These are phyloP conservation scores for Hetaerina titia DNA, from an alignment of 2,888 invertebrate genomes.

Conservation along the genomic window DNA sequence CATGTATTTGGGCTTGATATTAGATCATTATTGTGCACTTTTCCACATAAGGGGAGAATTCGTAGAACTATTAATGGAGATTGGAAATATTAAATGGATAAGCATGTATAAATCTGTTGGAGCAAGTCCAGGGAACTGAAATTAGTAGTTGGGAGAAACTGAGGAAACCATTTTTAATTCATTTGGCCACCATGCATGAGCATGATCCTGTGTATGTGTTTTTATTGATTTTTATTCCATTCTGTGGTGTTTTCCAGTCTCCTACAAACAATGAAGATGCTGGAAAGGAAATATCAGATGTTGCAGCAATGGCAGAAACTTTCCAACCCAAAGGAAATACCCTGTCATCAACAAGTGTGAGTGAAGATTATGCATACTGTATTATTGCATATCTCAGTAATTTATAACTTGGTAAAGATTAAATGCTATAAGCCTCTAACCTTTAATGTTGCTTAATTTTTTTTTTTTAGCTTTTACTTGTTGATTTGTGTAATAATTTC, in stretches of 20 bases:
- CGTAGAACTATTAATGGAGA: too few species aligned
- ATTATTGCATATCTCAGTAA: conserved; percentile 2
- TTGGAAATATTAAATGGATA: too few species aligned
- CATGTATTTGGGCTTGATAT: too few species aligned
- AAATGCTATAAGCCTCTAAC: too few species aligned
- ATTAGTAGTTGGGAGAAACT: too few species aligned
- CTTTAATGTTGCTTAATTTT: too few species aligned
- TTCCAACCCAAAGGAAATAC: conserved; percentile 99
- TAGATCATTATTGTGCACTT: too few species aligned
- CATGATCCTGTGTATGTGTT: not conserved
- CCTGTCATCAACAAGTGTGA: conserved; percentile 92
- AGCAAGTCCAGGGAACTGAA: too few species aligned
- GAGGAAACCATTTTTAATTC: too few species aligned
- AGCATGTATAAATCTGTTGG: too few species aligned
- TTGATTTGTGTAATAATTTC: not conserved
- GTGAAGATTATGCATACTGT: conserved; percentile 72
- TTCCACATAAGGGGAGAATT: too few species aligned
- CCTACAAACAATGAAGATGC: conserved; percentile 78
- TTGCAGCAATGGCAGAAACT: conserved; percentile 86
- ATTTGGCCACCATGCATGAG: too few species aligned
- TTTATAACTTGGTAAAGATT: not conserved
- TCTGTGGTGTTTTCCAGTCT: conserved; percentile 68
- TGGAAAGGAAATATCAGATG: conserved; percentile 91
- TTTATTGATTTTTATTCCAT: not conserved
- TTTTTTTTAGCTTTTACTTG: not conserved